Base-by-base conservation (phyloP, 1,140 invertebrate genomes). In the Riptortus pedestris region DNA sequence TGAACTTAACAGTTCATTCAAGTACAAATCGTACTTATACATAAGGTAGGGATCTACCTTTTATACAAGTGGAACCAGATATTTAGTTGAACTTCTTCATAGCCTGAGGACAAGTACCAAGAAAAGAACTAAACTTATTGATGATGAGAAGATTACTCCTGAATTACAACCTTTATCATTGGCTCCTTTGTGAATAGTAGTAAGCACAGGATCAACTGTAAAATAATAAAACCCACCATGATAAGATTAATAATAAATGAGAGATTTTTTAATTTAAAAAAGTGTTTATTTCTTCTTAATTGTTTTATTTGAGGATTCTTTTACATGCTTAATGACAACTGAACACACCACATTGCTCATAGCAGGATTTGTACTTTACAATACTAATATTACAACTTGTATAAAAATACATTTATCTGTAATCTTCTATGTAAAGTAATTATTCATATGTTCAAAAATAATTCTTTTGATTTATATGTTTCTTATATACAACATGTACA, bases 281-380 rank as follows among this genome's bases (percentile, higher is more conserved):
- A 55, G 14, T 18, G 18, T 20, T n/a, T 47, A 47, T 47, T 47
- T 47, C 18, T 47, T 47, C 22, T 5, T 26, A 24, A 55, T 24
- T 55, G 51, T 55, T 14, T 38, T 38, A 14, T 38, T 38, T 38
- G 5, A 14, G 14, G 31, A 7, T 38, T 38, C 5, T 38, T 38
- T 38, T 55, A 55, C 24, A 55, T 55, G 51, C 26, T 55, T 55
- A 47, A 47, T 9, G n/a, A 55, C 20, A 24, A 55, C 3, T 27
- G 2, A 27, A 26, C 51, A 55, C 51, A 55, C 51, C 51, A 55
- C 51, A 55, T 55, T 55, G 51, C 51, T 24, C 12, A 55, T 24
- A 24, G 18, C 16, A 24, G 20, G 22, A 26, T 55, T 55, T 55
- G 51, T 55, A 55, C 51, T 55, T 55, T 24, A 55, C 51, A 55